phyloP scores from a whole-genome alignment of 1,140 invertebrate genomes.

The Drosophila pseudoobscura region DNA sequence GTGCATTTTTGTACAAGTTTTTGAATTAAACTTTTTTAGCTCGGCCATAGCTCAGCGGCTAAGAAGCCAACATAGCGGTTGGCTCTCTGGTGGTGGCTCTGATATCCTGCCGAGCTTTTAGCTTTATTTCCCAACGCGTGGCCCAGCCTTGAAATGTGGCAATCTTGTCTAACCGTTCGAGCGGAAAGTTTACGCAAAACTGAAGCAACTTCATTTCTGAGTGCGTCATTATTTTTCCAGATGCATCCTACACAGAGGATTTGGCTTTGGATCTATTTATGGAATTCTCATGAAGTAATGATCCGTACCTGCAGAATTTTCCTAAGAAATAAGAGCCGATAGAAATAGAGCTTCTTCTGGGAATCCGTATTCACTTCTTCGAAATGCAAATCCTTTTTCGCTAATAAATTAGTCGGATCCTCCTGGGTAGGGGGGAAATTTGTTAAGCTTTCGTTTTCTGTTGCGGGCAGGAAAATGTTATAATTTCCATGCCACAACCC shows the following conservation, averaged over 20 bases:
- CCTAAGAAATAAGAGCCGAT: too few relatives aligned
- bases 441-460: conserved; percentile 75
- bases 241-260: conserved; percentile 16
- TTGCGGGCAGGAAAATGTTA: conserved; percentile 74
- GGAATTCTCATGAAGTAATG: not conserved
- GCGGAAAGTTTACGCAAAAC: conserved; percentile 64
- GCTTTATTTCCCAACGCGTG: not conserved
- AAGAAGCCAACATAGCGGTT: conserved; percentile 13
- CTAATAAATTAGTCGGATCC: conserved; percentile 41
- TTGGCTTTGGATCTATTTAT: too few relatives aligned
- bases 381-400: conserved; percentile 6
- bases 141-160: conserved; percentile 59
- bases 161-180: conserved; percentile 72
- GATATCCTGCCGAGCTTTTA: conserved; percentile 34
- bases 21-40: conserved; percentile 82
- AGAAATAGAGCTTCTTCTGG: too few relatives aligned
- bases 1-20: conserved; percentile 83
- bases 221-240: conserved; percentile 61
- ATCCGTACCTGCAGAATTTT: too few relatives aligned
- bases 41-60: conserved; percentile 69
- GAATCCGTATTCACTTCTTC: not conserved
- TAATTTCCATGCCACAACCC: conserved; percentile 52
- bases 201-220: conserved; percentile 70
- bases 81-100: not conserved
- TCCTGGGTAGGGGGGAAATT: conserved; percentile 56